These are phyloP conservation scores for Spinus pinus DNA, from an alignment of 2,797 vertebrate genomes.

Conservation along the genomic window DNA sequence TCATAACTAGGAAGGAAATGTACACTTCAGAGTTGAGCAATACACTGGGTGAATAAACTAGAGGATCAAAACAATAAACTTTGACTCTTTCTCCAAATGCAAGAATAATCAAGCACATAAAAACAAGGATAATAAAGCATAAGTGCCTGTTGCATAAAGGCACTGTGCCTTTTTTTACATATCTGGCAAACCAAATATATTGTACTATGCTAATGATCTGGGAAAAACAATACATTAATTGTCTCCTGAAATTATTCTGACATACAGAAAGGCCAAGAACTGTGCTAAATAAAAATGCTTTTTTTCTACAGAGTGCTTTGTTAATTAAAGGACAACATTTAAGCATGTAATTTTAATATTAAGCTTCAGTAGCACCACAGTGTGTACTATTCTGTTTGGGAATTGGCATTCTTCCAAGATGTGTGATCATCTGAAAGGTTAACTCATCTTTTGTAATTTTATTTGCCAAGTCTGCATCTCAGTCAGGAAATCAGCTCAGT, in stretches of 20 bases:
- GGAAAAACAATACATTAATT: not conserved
- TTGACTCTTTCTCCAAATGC: not conserved
- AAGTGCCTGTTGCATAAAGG: not conserved
- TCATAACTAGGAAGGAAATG: not conserved
- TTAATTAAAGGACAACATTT: not conserved
- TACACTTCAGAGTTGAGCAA: not conserved
- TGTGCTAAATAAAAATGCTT: not conserved
- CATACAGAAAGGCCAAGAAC: not conserved
- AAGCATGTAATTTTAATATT: not conserved
- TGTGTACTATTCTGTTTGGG: not conserved
- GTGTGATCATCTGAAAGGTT: not conserved
- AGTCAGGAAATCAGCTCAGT: slow-evolving; percentile 7
- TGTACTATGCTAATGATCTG: not conserved
- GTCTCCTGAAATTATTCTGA: not conserved
- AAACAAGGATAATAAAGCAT: not conserved
- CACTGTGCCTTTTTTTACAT: not conserved
- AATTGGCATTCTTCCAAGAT: not conserved
- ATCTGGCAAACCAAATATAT: not conserved
- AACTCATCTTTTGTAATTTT: not conserved
- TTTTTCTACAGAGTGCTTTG: not conserved
- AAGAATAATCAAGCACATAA: not conserved
- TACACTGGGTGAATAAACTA: not conserved
- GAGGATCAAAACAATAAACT: slow-evolving; percentile 10
- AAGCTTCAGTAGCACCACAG: not conserved
- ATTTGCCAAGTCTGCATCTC: not conserved